Evolutionary conservation across 2,888 invertebrate genomes (phyloP).

Genomic region (Melanargia galathea): DNA sequence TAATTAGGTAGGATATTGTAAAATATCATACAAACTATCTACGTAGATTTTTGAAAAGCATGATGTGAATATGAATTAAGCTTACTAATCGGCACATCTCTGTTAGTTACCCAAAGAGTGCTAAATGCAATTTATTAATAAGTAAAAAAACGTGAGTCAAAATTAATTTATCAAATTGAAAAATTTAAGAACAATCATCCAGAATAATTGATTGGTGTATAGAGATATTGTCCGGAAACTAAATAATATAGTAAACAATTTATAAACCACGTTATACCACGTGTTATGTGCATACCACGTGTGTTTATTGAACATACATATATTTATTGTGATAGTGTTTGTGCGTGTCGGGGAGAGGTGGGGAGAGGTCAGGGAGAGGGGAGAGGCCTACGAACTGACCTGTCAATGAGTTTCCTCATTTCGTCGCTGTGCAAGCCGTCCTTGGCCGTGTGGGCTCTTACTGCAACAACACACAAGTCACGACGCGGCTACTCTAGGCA

Average conservation of each 20-base stretch:
- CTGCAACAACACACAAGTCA: conserved; percentile 83
- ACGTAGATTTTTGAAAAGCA: too few species aligned
- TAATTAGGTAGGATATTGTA: too few species aligned
- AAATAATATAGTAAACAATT: conserved; percentile 15
- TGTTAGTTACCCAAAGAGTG: conserved; percentile 3
- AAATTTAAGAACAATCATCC: conserved; percentile 8
- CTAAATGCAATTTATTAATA: conserved; percentile 3
- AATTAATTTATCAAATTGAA: conserved; percentile 12
- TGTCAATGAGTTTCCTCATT: conserved; percentile 98
- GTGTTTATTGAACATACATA: not conserved
- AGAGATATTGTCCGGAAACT: conserved; percentile 15
- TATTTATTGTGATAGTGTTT: conserved; percentile 3
- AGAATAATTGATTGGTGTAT: conserved; percentile 4
- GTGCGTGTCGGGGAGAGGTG: conserved; percentile 12
- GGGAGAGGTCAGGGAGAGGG: too few species aligned
- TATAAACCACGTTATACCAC: not conserved
- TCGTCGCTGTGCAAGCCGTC: conserved; percentile 97
- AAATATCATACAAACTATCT: too few species aligned
- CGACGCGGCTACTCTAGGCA: conserved; percentile 77
- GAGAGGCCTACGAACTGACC: conserved; percentile 87
- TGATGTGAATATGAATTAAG: too few species aligned
- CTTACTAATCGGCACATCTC: conserved; percentile 13
- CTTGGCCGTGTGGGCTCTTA: conserved; percentile 88
- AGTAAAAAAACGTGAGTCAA: conserved; percentile 11
- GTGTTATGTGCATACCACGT: not conserved